These are phyloP conservation scores for Tragelaphus oryx DNA, from an alignment of 2,797 vertebrate genomes.

Conservation along the genomic window DNA sequence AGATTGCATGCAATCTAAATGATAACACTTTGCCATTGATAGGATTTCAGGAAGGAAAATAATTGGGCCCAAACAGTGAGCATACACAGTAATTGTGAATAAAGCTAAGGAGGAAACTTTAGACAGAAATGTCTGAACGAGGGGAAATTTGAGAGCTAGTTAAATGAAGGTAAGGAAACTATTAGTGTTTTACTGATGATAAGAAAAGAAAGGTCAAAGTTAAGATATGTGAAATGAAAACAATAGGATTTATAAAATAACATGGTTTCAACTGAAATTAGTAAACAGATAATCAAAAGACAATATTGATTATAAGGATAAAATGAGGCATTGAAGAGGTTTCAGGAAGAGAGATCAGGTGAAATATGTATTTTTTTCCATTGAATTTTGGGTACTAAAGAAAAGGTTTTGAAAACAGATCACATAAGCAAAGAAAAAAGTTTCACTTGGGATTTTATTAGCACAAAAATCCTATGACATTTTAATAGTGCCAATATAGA, in stretches of 20 bases:
- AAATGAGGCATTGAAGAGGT: background rate
- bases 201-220: background rate
- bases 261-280: background rate
- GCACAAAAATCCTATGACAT: background rate
- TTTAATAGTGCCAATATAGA: background rate
- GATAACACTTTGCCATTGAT: background rate
- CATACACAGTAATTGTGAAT: background rate
- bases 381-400: background rate
- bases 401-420: background rate
- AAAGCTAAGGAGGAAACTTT: background rate
- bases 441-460: background rate
- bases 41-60: conserved; percentile 49
- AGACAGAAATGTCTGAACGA: background rate
- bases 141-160: conserved; percentile 6
- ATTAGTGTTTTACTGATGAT: background rate
- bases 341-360: background rate
- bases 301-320: background rate
- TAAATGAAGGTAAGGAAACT: background rate
- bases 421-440: background rate
- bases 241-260: background rate
- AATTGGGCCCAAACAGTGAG: conserved; percentile 29
- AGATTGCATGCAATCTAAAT: conserved; percentile 10
- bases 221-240: background rate
- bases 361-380: background rate
- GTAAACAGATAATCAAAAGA: background rate